Percentiles rank a stretch among this genome's conserved stretches.
These are phyloP conservation scores for Motacilla tschutschensis DNA, from an alignment of 2,113 vertebrate genomes.

Conservation along the genomic window DNA sequence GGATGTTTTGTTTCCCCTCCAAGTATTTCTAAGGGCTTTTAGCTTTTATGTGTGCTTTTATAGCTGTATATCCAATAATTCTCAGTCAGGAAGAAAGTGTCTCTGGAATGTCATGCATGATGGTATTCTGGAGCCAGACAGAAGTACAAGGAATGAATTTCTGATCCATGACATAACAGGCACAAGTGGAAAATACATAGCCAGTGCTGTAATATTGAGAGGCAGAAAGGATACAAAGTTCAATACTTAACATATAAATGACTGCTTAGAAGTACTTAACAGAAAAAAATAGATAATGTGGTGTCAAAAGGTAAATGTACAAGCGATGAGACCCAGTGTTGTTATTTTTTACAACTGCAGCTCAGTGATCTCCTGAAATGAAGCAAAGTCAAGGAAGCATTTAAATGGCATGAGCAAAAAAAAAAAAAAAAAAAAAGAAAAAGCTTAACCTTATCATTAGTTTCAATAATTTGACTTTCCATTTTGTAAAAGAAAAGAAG, in stretches of 20 bases:
- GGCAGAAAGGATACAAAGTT: neutral
- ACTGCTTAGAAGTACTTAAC: constrained; percentile 1
- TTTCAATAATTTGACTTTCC: neutral
- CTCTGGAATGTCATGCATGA: constrained; percentile 22
- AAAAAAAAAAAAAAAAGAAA: neutral
- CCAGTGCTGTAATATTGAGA: neutral
- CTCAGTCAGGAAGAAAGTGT: neutral
- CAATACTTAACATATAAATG: constrained; percentile 31
- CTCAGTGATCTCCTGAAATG: neutral
- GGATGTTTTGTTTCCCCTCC: constrained; percentile 17
- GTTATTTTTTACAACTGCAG: neutral
- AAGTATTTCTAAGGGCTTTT: constrained; percentile 20
- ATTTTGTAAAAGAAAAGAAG: neutral
- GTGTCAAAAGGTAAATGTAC: neutral
- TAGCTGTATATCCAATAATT: constrained; percentile 9
- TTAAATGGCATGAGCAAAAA: neutral
- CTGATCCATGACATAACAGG: constrained; percentile 13
- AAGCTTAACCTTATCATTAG: neutral
- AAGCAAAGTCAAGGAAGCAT: neutral
- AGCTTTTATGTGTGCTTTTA: constrained; percentile 34
- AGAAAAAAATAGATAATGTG: constrained; percentile 7
- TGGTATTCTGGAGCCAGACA: neutral
- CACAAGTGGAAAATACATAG: constrained; percentile 2
- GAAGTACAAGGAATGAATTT: constrained; percentile 14
- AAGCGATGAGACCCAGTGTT: neutral